Evolutionary conservation across 64 coral and sea anemone species (phyloP), one percentile per base, ranked within the genome.

Genomic region (Stylophora pistillata): DNA sequence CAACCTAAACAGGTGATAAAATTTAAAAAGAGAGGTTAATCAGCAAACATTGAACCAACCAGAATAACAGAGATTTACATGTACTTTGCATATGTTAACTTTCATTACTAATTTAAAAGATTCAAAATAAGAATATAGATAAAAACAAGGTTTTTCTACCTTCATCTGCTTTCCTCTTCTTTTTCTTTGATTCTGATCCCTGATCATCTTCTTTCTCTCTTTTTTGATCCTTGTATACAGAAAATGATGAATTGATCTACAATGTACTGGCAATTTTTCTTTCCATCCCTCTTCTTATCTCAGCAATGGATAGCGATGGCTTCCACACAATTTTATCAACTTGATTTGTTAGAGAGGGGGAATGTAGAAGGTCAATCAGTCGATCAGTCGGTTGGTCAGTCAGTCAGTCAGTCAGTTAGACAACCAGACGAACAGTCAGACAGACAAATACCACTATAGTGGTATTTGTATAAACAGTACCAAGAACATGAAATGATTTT

Each of bases 161-260:
- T 89, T 94, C 92, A 74, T 94, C 88, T 33, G 77, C 91, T 74
- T 94, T 94, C 61, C 92, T 88, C 53, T 94, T 94, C 74, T 89
- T 79, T 41, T 81, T 81, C 80, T 84, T 84, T 14, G 69, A 16
- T 5, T 70, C 80, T 69, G 61, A 27, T 5, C 60, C 12, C 4
- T 33, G 55, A 59, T 68, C 70, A 25, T 41, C 77, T 79, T 79
- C 65, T 86, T 0, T 47, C 37, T 72, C 64, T 52, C 15, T 30
- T 33, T 90, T 58, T 31, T 81, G 65, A 63, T 61, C 74, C 17
- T 34, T 76, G 13, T 32, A 23, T 70, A n/a, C 23, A 30, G 41
- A 13, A 27, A n/a, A 10, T 12, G 26, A 28, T 21, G 64, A 18
- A 7, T 15, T 15, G 1, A n/a, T 25, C 25, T 25, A 5, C 15